phyloP scores from a whole-genome alignment of 2,888 invertebrate species.

The Mythimna lalbum region DNA sequence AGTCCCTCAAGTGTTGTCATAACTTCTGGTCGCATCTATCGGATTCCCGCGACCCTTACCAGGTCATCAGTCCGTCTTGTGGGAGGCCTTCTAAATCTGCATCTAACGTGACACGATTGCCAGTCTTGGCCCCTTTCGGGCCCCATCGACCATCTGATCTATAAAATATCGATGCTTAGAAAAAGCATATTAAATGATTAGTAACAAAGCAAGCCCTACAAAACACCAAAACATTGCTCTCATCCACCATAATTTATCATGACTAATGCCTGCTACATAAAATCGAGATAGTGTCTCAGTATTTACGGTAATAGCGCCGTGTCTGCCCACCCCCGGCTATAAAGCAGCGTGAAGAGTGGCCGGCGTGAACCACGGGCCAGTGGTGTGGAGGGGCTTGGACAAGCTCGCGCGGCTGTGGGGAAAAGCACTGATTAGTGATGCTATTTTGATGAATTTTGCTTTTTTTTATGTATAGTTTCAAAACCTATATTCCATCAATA shows the following conservation, averaged over 20 bases:
- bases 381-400: conserved; percentile 8
- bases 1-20: too few relatives aligned
- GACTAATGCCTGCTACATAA: conserved; percentile 33
- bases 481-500: too few relatives aligned
- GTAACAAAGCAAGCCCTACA: not conserved
- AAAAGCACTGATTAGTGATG: not conserved
- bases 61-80: too few relatives aligned
- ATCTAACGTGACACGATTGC: too few relatives aligned
- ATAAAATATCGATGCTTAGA: not conserved
- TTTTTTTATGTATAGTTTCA: too few relatives aligned
- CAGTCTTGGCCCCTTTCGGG: too few relatives aligned
- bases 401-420: conserved; percentile 2
- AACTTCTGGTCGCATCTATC: too few relatives aligned
- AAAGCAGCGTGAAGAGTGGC: conserved; percentile 55
- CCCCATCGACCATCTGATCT: too few relatives aligned
- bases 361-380: conserved; percentile 23
- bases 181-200: not conserved
- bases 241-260: conserved; percentile 16
- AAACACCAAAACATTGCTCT: not conserved
- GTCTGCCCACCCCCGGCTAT: conserved; percentile 40
- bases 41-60: too few relatives aligned
- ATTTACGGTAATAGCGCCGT: conserved; percentile 48
- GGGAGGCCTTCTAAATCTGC: too few relatives aligned
- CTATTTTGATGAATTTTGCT: too few relatives aligned
- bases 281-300: conserved; percentile 39